Base-by-base conservation (phyloP, 2,797 vertebrate genomes). In the Lemur catta region DNA sequence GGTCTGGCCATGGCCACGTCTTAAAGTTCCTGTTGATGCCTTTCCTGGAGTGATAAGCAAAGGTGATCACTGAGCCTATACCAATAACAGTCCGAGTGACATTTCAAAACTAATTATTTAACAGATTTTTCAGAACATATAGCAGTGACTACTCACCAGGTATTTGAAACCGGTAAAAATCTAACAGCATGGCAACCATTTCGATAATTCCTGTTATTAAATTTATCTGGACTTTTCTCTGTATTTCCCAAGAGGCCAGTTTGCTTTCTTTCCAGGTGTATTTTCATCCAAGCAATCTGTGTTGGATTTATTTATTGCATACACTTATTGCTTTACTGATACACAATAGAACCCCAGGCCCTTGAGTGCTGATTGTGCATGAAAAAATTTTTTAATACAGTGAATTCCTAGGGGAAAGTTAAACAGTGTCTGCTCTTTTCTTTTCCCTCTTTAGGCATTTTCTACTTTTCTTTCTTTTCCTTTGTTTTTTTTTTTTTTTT, bases 81-180 rank as follows among this genome's bases (percentile, higher is more conserved):
- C 33, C 61, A 97, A 67, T 82, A 89, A 80, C 93, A 79, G 96
- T 93, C 93, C 48, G 55, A 93, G 50, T 86, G 1, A 91, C 81
- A 84, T 97, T 94, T 95, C 80, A 80, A 91, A 96, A 88, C 75
- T 97, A 98, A 97, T 98, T 97, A 95, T 94, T 81, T 96, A 95
- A 95, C 13, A 84, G 78, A 92, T 94, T 97, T 97, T 97, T 98
- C 6, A 87, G 67, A 94, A 69, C 94, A 92, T 74, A 96, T 71
- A 96, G 33, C 76, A 97, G 75, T 82, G 55, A 97, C 14, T 84
- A 84, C 93, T 98, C 97, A 94, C 84, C 97, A 97, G 75, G 79
- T 92, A 88, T 96, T 97, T 91, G 95, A 96, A 98, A 97, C 95
- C 92, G 90, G 55, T 75, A 4, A 8, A 97, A 98, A 95, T 96